These are phyloP conservation scores for Eurosta solidaginis DNA, from an alignment of 1,140 invertebrate species.

Conservation along the genomic window DNA sequence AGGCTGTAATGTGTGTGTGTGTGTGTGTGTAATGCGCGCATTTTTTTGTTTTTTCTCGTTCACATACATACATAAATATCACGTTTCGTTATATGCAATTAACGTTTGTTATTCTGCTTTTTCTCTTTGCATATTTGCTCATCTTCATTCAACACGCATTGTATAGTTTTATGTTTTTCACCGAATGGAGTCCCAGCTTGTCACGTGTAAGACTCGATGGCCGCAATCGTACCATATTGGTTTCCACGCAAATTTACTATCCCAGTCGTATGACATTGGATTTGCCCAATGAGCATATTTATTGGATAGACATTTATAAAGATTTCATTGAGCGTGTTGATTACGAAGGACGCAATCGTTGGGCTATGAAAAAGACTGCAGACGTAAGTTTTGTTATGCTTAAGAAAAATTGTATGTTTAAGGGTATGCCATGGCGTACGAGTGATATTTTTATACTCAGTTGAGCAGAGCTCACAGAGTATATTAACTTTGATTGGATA, in stretches of 20 bases:
- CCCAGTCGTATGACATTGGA: conserved; percentile 74
- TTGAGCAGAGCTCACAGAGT: no score
- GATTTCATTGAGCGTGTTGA: conserved; percentile 74
- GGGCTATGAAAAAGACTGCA: conserved; percentile 68
- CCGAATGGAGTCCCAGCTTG: conserved; percentile 75
- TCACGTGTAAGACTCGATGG: conserved; percentile 70
- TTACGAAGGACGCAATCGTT: conserved; percentile 71
- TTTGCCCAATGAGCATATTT: conserved; percentile 72
- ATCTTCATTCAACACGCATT: neutral
- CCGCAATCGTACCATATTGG: conserved; percentile 62
- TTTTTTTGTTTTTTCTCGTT: neutral
- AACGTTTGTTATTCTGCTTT: neutral
- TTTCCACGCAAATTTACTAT: conserved; percentile 72
- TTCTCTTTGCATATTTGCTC: neutral
- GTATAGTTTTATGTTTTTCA: conserved; percentile 74
- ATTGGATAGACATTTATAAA: conserved; percentile 80
- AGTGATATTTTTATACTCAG: no score
- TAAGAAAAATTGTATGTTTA: neutral
- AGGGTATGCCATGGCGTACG: no score
- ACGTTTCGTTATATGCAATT: neutral
- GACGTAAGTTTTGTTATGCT: conserved; percentile 48
- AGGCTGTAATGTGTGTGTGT: neutral
- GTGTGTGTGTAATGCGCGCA: neutral
- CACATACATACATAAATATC: neutral
- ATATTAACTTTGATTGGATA: no score